Conservation (phyloP, 1,140 invertebrate genomes). For the Temnothorax nylanderi region DNA sequence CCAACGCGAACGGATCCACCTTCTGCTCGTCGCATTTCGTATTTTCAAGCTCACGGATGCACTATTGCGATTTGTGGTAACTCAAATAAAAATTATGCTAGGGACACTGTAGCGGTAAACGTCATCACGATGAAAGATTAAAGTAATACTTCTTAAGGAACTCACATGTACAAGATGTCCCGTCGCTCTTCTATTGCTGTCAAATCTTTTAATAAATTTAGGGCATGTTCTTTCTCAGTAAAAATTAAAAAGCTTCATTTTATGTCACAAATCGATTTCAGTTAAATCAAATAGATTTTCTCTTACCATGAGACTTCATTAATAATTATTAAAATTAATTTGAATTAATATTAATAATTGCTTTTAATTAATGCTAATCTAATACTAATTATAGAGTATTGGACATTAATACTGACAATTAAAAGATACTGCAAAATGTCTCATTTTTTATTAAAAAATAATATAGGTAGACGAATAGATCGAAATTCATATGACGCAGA, state of each 20-base stretch:
- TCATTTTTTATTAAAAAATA: background rate
- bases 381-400: background rate
- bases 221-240: background rate
- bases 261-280: background rate
- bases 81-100: constrained; percentile 51
- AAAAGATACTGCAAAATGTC: background rate
- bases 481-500: background rate
- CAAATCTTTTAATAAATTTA: background rate
- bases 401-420: background rate
- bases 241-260: background rate
- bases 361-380: background rate
- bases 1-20: constrained; percentile 45
- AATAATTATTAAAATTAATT: background rate
- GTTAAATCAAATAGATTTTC: background rate
- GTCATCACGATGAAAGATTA: constrained; percentile 52
- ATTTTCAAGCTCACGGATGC: constrained; percentile 47
- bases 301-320: background rate
- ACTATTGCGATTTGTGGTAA: constrained; percentile 37
- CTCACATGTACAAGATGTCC: background rate
- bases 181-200: background rate
- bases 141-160: constrained; percentile 47
- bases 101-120: constrained; percentile 43
- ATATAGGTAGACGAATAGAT: background rate
- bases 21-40: constrained; percentile 31
- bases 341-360: background rate